Conservation (phyloP, 2,797 vertebrate genomes). For the Luscinia megarhynchos region DNA sequence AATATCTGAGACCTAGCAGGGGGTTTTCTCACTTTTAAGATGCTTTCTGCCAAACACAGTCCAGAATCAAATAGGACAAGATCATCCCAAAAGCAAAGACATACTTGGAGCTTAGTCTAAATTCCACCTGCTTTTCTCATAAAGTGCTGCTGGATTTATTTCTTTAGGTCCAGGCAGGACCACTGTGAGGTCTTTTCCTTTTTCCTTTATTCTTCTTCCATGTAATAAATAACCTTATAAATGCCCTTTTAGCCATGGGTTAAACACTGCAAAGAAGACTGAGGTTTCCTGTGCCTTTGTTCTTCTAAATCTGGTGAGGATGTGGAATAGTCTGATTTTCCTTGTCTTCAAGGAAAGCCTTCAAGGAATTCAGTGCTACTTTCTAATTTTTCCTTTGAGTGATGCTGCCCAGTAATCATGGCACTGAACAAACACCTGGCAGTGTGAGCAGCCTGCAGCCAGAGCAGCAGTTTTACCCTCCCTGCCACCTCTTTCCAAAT, state of each 20-base stretch:
- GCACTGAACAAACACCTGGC: not conserved
- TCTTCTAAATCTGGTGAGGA: not conserved
- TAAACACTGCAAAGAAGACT: not conserved
- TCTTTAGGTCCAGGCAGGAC: not conserved
- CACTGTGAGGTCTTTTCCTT: not conserved
- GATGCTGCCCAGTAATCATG: not conserved
- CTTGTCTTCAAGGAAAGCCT: not conserved
- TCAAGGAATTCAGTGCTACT: not conserved
- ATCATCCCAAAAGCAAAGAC: not conserved
- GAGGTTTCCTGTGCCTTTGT: not conserved
- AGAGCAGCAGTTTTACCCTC: not conserved
- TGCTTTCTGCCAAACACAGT: not conserved
- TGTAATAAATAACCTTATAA: not conserved
- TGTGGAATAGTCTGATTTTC: not conserved
- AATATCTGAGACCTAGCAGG: not conserved
- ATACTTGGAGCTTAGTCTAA: not conserved
- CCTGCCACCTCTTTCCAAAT: not conserved
- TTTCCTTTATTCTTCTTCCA: not conserved
- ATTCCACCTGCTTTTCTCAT: not conserved
- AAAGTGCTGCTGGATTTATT: not conserved
- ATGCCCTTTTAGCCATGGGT: not conserved
- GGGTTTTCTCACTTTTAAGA: not conserved
- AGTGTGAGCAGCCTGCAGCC: not conserved
- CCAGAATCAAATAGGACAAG: not conserved
- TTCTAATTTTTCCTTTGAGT: not conserved